These are phyloP conservation scores for Hippocampus guttulatus DNA, from an alignment of 2,113 vertebrate genomes.

Conservation along the genomic window DNA sequence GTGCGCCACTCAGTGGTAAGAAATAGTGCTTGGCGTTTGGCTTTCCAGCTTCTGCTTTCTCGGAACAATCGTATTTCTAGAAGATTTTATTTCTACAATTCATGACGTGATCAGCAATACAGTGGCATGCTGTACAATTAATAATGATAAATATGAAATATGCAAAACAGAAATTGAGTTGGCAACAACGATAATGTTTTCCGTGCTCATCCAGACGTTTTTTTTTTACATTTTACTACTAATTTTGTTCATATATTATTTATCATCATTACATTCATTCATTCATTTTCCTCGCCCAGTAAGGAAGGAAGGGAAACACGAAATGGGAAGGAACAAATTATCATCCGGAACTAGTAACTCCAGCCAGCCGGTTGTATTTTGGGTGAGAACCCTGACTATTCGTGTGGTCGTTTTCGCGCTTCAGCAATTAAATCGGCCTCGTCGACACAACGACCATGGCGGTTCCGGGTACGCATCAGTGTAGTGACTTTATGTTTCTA, in stretches of 20 bases:
- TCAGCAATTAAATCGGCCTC: not conserved
- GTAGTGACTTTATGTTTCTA: not conserved
- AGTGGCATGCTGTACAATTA: not conserved
- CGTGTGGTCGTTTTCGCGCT: not conserved
- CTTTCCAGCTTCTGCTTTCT: not conserved
- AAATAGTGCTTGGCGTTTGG: not conserved
- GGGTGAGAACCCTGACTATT: conserved; percentile 2
- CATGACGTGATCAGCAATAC: not conserved
- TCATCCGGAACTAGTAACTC: conserved; percentile 32
- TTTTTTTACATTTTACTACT: too few species aligned
- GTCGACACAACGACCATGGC: conserved; percentile 26
- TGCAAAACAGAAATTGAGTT: not conserved
- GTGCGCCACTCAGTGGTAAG: not conserved
- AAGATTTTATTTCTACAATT: not conserved
- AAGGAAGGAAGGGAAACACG: not conserved
- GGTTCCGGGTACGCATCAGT: conserved; percentile 30
- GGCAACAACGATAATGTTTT: not conserved
- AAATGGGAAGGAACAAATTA: not conserved
- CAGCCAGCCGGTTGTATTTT: conserved; percentile 3
- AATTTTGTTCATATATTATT: too few species aligned
- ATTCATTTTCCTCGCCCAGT: too few species aligned
- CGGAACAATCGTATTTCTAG: not conserved
- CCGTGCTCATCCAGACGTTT: not conserved
- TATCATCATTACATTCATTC: too few species aligned
- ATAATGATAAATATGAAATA: not conserved